Base-by-base conservation (phyloP, 2,888 invertebrate genomes). In the Macroteleia sp. region DNA sequence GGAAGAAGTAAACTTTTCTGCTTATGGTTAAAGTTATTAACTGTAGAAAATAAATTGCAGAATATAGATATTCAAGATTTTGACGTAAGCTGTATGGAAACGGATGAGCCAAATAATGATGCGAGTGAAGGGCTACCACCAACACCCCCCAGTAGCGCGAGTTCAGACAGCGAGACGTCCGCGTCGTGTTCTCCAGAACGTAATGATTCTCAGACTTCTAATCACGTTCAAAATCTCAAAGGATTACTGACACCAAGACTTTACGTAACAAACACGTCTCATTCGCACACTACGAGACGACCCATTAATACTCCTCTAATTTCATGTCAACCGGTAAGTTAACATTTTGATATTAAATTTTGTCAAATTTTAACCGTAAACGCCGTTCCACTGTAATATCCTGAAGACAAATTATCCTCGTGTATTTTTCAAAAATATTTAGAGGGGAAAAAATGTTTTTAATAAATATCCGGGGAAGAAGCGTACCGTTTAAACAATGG, bases 221-320 rank as follows among this genome's bases (percentile, higher is more conserved):
- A 84, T 59, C 87, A 88, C 80, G 85, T 85, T 44, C 90, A 90
- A 80, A 90, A 86, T 82, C 87, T 91, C 62, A 85, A 89, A 30
- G 90, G 90, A 36, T 77, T 89, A 20, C 83, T 89, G 8, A 82
- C 87, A 25, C 89, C 91, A 25, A 82, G 90, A 75, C 82, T 91
- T 5, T 91, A 90, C 82, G 86, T 89, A 19, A 83, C 85, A 10
- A 87, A 83, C 50, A 77, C 82, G 70, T 93, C 95, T 91, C 95
- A 96, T 91, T 95, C 96, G 56, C 96, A 89, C 77, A 74, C 83
- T 20, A 93, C 95, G 77, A 93, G 97, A 81, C 96, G 97, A 88
- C 97, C 97, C 1, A 97, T 97, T 91, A 96, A 97, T 91, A 97
- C 97, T 67, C 96, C 97, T 67, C 94, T 97, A 80, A 97, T 97